Evolutionary conservation across 2,113 vertebrate genomes (phyloP).

Genomic region (Crotalus tigris): DNA sequence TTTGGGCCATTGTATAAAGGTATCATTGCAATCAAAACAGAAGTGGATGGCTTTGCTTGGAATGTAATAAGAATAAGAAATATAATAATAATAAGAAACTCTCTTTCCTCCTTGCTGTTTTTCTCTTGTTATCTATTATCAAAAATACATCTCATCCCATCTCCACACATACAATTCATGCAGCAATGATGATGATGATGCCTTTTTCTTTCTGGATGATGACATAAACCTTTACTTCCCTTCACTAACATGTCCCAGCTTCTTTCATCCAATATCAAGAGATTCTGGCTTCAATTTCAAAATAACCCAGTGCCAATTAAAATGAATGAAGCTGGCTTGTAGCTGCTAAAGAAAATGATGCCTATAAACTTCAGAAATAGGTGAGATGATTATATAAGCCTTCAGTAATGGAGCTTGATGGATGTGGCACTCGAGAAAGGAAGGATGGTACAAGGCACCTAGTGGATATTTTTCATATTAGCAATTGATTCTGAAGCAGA

Average conservation of each 20-base stretch:
- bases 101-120: neutral
- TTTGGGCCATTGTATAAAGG: neutral
- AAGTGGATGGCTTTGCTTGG: neutral
- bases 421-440: neutral
- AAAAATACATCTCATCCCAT: neutral
- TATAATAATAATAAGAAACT: neutral
- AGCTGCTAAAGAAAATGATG: neutral
- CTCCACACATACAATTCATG: neutral
- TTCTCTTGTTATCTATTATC: neutral
- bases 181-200: neutral
- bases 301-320: neutral
- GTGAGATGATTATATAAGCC: neutral
- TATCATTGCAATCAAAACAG: neutral
- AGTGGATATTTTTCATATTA: neutral
- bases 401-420: neutral
- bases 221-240: neutral
- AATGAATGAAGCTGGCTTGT: neutral
- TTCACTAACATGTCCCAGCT: neutral
- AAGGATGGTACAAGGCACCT: neutral
- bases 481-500: neutral
- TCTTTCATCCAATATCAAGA: neutral
- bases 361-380: neutral
- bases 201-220: neutral
- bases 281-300: neutral
- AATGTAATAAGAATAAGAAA: neutral